phyloP scores from a whole-genome alignment of 2,888 invertebrate genomes.

The Agriotes lineatus region DNA sequence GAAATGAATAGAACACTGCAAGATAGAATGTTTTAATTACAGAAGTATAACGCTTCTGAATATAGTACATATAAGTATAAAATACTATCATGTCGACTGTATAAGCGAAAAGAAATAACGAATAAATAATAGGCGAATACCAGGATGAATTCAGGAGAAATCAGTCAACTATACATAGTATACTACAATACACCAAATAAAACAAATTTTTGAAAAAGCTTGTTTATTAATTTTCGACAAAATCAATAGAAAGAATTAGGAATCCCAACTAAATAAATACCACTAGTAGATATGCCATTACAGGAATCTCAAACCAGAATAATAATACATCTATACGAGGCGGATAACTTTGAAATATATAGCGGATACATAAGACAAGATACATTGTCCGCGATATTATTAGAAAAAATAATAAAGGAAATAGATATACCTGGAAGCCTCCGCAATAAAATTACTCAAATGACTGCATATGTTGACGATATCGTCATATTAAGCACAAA shows the following conservation, averaged over 20 bases:
- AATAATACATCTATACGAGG: not conserved
- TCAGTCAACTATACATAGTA: no score
- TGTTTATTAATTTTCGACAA: not conserved
- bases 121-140: no score
- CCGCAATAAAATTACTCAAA: not conserved
- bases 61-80: not conserved
- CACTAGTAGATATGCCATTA: no score
- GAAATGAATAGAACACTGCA: not conserved
- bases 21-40: not conserved
- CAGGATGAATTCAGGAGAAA: not conserved
- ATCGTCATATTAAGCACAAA: not conserved
- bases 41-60: not conserved
- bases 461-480: no score
- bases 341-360: not conserved
- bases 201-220: not conserved
- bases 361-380: not conserved
- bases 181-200: constrained; percentile 3
- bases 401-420: not conserved
- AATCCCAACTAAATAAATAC: constrained; percentile 1
- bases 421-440: not conserved
- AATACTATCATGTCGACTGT: no score
- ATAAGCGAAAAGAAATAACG: no score
- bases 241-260: constrained; percentile 1
- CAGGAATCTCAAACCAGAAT: not conserved
- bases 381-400: not conserved